A percentile compares a stretch with the other conserved stretches of the same genome.
Evolutionary conservation across 2,797 vertebrate species (phyloP).

Genomic region (Sebastes flavidus): DNA sequence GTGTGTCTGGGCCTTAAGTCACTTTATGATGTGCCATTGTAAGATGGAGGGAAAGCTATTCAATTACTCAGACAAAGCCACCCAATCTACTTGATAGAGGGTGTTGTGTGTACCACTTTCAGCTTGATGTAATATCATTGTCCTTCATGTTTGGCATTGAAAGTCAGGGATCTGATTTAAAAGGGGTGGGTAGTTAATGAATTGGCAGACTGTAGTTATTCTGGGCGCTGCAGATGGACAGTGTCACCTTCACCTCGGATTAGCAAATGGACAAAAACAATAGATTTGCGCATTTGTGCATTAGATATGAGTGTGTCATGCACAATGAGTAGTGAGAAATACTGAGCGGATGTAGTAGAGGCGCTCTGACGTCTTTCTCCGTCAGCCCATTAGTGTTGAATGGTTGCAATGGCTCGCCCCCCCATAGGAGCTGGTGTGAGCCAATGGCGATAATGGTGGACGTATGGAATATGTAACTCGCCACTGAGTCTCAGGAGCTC

Average conservation of each 20-base stretch:
- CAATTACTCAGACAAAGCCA: neutral
- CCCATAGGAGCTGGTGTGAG: constrained; percentile 31
- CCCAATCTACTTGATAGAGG: constrained; percentile 1
- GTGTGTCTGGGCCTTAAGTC: neutral
- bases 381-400: constrained; percentile 42
- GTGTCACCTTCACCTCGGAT: constrained; percentile 22
- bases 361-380: constrained; percentile 20
- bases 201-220: neutral
- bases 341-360: constrained; percentile 3
- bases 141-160: constrained; percentile 21
- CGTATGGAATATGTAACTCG: constrained; percentile 61
- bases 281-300: neutral
- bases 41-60: neutral
- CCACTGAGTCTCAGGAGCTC: constrained; percentile 24
- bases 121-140: neutral
- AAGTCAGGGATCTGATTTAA: constrained; percentile 18
- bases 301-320: neutral
- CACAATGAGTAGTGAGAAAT: neutral
- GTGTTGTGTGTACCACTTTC: neutral
- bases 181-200: constrained; percentile 3
- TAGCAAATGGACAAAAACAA: neutral
- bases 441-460: constrained; percentile 53
- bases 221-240: neutral
- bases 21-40: neutral
- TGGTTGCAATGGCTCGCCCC: constrained; percentile 28